Evolutionary conservation across 2,797 vertebrate genomes (phyloP), one percentile per base, ranked within the genome.

Genomic region (Echeneis naucrates): DNA sequence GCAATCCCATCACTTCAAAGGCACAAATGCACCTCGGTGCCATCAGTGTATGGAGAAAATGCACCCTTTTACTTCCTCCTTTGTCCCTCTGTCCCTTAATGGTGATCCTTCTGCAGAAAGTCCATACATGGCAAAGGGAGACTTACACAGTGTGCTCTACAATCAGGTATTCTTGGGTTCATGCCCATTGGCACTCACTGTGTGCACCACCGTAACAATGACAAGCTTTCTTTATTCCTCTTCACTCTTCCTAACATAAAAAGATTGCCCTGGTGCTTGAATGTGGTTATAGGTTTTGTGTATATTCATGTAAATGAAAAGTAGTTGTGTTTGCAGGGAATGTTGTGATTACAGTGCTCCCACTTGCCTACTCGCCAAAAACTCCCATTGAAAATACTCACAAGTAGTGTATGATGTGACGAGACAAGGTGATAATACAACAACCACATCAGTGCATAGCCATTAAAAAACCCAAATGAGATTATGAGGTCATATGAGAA

Each of bases 1-100:
- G 76, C 87, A 84, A 90, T 84, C 81, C 78, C 76, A 71, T 84
- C 85, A 87, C 89, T 93, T 93, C 91, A 94, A 93, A 93, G 85
- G 70, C 66, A 72, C 72, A 85, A 70, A 87, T 83, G 68, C 78
- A 70, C 83, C 86, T 57, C 37, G 38, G 57, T 84, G 79, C 72
- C 84, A 89, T 73, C 81, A 62, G 77, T 77, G 78, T 81, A 84
- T 77, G 83, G 81, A 81, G 75, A 85, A 86, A 88, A 80, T 4
- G 19, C 73, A 81, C 68, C 72, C 79, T 74, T 83, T 82, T 87
- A 70, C 80, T 85, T 81, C 83, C 68, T 81, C 85, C 87, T 91
- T 90, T 92, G 89, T 89, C 81, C 85, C 59, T 69, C 65, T 62
- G 77, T 83, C 77, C 84, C 72, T 55, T 84, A 80, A 80, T 80